Evolutionary conservation across 2,113 vertebrate genomes (phyloP), one percentile per base, ranked within the genome.

Genomic region (Otolemur garnettii): DNA sequence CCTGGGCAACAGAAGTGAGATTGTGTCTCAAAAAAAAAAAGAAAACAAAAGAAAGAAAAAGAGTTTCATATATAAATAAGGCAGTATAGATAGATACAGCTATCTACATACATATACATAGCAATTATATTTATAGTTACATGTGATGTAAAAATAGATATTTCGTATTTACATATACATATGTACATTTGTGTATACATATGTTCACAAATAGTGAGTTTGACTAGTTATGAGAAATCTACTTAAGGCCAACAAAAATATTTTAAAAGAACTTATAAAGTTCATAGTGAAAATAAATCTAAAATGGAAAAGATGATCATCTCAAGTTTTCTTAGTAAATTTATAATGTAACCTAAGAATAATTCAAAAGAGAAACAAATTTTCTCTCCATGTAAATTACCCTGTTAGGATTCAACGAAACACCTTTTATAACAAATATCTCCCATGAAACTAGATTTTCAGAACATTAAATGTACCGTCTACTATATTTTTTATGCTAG

Each of bases 361-460:
- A 91, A 74, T 45, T 77, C 42, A 84, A 92, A 84, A 93, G 64
- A 78, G 22, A 95, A 93, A 93, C 13, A 86, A 79, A 80, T 26
- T 88, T 87, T 87, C 45, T 92, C 50, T 94, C 59, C 42, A 62
- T 35, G 21, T 87, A 90, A 95, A 57, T 21, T 77, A 66, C 5
- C 24, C 86, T 72, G 33, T 74, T 93, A 30, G 19, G 19, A 15
- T 69, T 75, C 55, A 84, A 24, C 26, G 24, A 97, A 95, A 86
- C 30, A 85, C 26, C 6, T 72, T 87, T 91, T 68, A 28, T 55
- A 92, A 79, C 45, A 90, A 89, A 84, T 60, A 60, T 26, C 4
- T 35, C 78, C 69, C 83, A 28, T 28, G 42, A 95, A 91, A 87
- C 60, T 21, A 92, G 22, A 86, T 87, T 87, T 96, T 92, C 66